phyloP scores from a whole-genome alignment of 2,888 invertebrate genomes.

The Ectropis crepuscularia region DNA sequence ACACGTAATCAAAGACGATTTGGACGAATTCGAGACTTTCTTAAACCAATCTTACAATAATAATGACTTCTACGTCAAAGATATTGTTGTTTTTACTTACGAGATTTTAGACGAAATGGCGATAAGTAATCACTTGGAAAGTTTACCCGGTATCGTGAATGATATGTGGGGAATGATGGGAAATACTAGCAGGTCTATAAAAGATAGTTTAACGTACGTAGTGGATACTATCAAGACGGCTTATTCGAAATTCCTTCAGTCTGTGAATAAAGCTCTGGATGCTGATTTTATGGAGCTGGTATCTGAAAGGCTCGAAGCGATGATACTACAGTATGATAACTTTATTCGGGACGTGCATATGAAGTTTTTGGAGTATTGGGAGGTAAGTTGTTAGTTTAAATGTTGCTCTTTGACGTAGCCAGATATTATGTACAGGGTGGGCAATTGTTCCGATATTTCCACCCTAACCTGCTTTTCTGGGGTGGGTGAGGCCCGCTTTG shows the following conservation, averaged over 20 bases:
- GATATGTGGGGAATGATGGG: conserved; percentile 95
- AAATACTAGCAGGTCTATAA: conserved; percentile 91
- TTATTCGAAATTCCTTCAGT: conserved; percentile 88
- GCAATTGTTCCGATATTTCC: too few relatives aligned
- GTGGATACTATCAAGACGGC: conserved; percentile 89
- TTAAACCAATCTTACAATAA: conserved; percentile 91
- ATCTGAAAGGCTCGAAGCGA: conserved; percentile 87
- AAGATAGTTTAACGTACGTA: conserved; percentile 90
- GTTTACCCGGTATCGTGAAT: conserved; percentile 91
- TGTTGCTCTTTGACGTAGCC: too few relatives aligned
- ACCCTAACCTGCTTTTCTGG: too few relatives aligned
- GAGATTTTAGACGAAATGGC: conserved; percentile 91
- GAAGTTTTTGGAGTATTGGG: conserved; percentile 86
- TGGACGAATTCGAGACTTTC: conserved; percentile 88
- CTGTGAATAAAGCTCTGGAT: conserved; percentile 88
- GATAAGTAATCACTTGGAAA: conserved; percentile 90
- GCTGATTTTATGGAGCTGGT: conserved; percentile 91
- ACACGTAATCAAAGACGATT: conserved; percentile 89
- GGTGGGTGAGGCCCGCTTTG: too few relatives aligned
- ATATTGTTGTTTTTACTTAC: conserved; percentile 88
- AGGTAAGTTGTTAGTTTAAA: conserved; percentile 52
- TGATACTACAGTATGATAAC: conserved; percentile 91
- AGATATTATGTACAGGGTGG: too few relatives aligned
- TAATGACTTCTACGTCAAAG: conserved; percentile 93
- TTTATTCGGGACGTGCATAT: conserved; percentile 92